Conservation (phyloP, 2,113 vertebrate genomes). For the Pelecanoides urinatrix region DNA sequence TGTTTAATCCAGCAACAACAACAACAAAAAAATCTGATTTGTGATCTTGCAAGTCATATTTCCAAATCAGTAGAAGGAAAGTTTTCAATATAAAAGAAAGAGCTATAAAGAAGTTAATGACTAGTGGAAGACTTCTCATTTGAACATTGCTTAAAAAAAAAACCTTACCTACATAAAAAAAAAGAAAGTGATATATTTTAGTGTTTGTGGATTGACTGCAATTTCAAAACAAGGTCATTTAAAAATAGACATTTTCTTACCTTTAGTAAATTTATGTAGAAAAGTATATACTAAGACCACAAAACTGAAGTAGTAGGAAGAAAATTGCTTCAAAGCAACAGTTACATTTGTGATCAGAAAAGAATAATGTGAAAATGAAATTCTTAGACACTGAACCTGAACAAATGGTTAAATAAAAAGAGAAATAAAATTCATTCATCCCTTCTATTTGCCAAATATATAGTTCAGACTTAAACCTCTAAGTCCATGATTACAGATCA, state of each 20-base stretch:
- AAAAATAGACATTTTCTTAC: neutral
- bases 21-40: neutral
- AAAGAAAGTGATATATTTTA: neutral
- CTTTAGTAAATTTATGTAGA: neutral
- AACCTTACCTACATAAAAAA: neutral
- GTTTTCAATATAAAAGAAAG: neutral
- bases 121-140: neutral
- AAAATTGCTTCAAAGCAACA: neutral
- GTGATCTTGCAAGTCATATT: neutral
- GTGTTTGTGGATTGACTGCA: neutral
- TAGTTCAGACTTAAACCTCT: neutral
- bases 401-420: neutral
- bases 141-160: neutral
- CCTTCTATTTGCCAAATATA: neutral
- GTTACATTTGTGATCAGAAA: neutral
- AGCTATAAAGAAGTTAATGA: neutral
- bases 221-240: neutral
- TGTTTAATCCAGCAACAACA: neutral
- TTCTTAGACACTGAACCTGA: neutral
- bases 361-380: neutral
- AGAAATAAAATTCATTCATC: neutral
- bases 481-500: neutral
- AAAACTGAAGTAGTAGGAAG: neutral
- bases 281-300: neutral
- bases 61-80: neutral